Evolutionary conservation across 1,140 invertebrate genomes (phyloP), one percentile per base, ranked within the genome.

Genomic region (Coboldia fuscipes): DNA sequence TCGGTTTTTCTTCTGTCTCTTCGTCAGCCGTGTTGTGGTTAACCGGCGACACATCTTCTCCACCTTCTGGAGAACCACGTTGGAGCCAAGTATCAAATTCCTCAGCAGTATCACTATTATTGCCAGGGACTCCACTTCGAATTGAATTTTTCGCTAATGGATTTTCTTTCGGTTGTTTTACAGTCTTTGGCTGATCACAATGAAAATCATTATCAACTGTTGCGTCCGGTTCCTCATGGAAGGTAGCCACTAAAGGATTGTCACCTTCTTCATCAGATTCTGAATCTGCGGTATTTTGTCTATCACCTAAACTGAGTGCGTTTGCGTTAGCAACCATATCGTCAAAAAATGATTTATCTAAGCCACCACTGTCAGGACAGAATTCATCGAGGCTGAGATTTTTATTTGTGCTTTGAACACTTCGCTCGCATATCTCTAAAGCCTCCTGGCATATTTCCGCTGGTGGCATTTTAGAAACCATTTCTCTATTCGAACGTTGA

Each of bases 161-260:
- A 10, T 42, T 45, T 4, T 41, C 39, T 28, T 41, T 39, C 13
- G 29, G 13, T 10, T 16, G 12, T 3, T 13, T 14, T n/a, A 19
- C 18, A 35, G 37, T 37, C 8, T 47, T 54, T 27, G 43, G 42
- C 37, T 51, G 46, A 9, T 56, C 39, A 4, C 46, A 46, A 20
- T 42, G 34, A 6, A 45, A 41, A 9, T 41, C 37, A 39, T 61
- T 54, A 37, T 76, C 72, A 24, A 74, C 71, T 2, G 75, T n/a
- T n/a, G n/a, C n/a, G n/a, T n/a, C n/a, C n/a, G n/a, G 59, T 52
- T 93, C 85, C 52, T 89, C 85, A 54, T 85, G 77, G 40, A 83
- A 80, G 38, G 75, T 72, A 15, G 78, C 75, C 0, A 93, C 85
- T 48, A 86, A 62, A 18, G 85, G 86, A 66, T 92, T 90, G 7